Evolutionary conservation across 2,797 vertebrate genomes (phyloP).

Genomic region (Sebastes hubbsi): DNA sequence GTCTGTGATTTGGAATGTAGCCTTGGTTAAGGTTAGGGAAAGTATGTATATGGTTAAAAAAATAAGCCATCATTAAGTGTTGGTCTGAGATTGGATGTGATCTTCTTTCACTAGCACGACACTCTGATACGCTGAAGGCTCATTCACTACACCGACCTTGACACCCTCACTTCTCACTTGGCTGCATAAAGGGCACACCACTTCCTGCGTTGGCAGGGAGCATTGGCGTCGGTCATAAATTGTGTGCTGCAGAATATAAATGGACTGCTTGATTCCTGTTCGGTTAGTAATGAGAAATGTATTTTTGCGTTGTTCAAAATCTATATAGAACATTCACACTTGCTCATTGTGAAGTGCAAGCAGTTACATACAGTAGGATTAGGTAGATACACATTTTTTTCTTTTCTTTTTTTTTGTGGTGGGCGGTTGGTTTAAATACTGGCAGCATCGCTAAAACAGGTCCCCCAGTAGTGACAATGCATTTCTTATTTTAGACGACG

Average conservation of each 20-base stretch:
- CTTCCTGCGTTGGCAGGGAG: constrained; percentile 15
- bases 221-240: constrained; percentile 28
- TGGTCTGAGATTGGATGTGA: background rate
- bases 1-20: background rate
- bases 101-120: background rate
- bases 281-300: constrained; percentile 1
- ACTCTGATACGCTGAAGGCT: constrained; percentile 23
- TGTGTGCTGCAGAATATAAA: constrained; percentile 16
- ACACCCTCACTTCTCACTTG: constrained; percentile 31
- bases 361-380: background rate
- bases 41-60: background rate
- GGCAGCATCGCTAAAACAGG: background rate
- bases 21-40: background rate
- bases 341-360: background rate
- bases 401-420: background rate
- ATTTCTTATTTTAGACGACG: constrained; percentile 8
- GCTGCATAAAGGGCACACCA: constrained; percentile 27
- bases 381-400: background rate
- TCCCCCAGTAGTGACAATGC: background rate
- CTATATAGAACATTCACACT: background rate
- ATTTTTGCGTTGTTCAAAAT: background rate
- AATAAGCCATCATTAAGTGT: background rate
- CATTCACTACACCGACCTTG: constrained; percentile 18
- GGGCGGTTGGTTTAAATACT: background rate
- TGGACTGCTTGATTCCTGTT: constrained; percentile 4